Conservation (phyloP, 2,888 invertebrate species). For the Pachycephus smyrnensis region DNA sequence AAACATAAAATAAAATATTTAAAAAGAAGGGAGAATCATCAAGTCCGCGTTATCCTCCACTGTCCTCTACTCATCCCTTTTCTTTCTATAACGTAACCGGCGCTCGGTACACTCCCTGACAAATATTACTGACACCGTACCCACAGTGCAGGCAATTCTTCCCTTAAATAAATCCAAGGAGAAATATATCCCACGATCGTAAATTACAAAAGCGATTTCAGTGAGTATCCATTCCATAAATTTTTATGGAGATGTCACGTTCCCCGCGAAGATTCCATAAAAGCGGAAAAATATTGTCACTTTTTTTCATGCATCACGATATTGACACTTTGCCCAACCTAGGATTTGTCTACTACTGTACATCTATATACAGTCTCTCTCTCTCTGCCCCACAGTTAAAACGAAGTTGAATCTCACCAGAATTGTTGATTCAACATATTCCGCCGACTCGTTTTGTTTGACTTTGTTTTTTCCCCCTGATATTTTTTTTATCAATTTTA, state of each 20-base stretch:
- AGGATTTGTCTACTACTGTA: neutral
- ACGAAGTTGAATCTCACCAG: conserved; percentile 15
- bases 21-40: conserved; percentile 16
- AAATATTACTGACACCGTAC: conserved; percentile 24
- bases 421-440: conserved; percentile 23
- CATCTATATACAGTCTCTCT: neutral
- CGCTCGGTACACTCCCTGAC: conserved; percentile 18
- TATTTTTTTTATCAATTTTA: neutral
- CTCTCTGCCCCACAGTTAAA: conserved; percentile 5
- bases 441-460: neutral
- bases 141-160: neutral
- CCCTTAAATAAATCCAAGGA: neutral
- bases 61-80: conserved; percentile 4
- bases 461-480: neutral
- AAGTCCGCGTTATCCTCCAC: conserved; percentile 16
- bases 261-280: neutral
- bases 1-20: too few relatives aligned
- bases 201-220: neutral
- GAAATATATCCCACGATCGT: neutral
- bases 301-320: neutral
- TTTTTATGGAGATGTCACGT: neutral
- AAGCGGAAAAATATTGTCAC: neutral
- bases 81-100: conserved; percentile 10
- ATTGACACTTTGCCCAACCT: neutral
- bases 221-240: neutral